Percentiles rank a stretch among this genome's conserved stretches.
Conservation (phyloP, 1,140 invertebrate genomes). For the Harpegnathos saltator region DNA sequence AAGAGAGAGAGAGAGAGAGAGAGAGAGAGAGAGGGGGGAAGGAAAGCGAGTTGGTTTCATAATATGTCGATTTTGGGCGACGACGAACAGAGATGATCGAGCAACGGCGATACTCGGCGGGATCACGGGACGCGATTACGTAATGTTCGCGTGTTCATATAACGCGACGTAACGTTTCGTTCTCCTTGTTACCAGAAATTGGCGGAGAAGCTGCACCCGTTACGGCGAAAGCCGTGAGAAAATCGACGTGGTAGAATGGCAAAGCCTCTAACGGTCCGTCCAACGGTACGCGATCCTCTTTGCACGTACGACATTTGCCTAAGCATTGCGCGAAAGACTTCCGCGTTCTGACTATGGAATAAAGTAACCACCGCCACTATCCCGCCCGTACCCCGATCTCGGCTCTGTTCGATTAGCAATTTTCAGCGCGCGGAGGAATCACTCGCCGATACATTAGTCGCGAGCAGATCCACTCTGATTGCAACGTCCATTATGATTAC, state of each 20-base stretch:
- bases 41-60: slow-evolving; percentile 1
- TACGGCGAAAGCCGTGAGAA: slow-evolving; percentile 54
- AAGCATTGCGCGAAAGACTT: slow-evolving; percentile 53
- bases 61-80: neutral
- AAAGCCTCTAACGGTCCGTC: slow-evolving; percentile 59
- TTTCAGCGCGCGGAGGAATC: neutral
- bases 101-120: neutral
- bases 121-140: neutral
- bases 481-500: neutral
- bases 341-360: slow-evolving; percentile 55
- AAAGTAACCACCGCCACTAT: slow-evolving; percentile 53
- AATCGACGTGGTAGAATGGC: slow-evolving; percentile 58
- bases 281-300: slow-evolving; percentile 33
- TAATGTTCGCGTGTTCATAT: slow-evolving; percentile 34
- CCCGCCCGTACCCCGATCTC: neutral
- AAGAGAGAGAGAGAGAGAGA: neutral
- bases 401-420: slow-evolving; percentile 14
- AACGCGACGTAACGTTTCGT: slow-evolving; percentile 25
- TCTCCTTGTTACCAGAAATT: slow-evolving; percentile 51
- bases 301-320: slow-evolving; percentile 58
- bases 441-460: neutral
- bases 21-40: neutral
- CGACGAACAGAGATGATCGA: neutral
- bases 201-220: slow-evolving; percentile 51
- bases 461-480: neutral